Evolutionary conservation across 1,140 invertebrate genomes (phyloP).

Genomic region (Hylaeus anthracinus): DNA sequence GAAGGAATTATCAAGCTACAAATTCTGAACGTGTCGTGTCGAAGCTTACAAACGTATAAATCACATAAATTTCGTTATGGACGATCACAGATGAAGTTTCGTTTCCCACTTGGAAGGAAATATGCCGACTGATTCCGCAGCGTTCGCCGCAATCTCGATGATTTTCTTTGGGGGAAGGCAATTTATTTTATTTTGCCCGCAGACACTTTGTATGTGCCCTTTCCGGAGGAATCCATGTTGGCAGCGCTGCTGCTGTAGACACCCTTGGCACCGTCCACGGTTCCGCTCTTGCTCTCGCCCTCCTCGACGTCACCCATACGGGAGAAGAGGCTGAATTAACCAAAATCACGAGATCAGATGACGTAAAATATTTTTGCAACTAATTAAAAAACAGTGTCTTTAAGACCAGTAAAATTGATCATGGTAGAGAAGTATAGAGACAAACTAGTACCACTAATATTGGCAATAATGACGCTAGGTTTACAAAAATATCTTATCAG

Average conservation of each 20-base stretch:
- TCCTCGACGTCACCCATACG: conserved; percentile 68
- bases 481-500: too few species aligned
- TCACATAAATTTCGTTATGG: conserved; percentile 3
- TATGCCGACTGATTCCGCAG: too few species aligned
- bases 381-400: too few species aligned
- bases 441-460: too few species aligned
- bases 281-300: conserved; percentile 64
- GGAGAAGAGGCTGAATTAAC: conserved; percentile 60
- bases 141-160: too few species aligned
- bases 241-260: conserved; percentile 75
- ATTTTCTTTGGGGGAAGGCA: background rate
- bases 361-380: too few species aligned
- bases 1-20: conserved; percentile 1
- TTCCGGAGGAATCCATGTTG: conserved; percentile 70
- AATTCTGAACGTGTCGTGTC: background rate
- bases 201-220: conserved; percentile 74
- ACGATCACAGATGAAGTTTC: conserved; percentile 18
- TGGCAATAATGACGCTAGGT: too few species aligned
- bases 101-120: too few species aligned
- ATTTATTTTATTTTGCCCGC: conserved; percentile 73
- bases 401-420: too few species aligned
- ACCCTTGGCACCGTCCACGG: conserved; percentile 71
- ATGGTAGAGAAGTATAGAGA: too few species aligned
- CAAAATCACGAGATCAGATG: too few species aligned
- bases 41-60: background rate